phyloP scores from a whole-genome alignment of 2,113 vertebrate genomes.

The Glaucomys volans region DNA sequence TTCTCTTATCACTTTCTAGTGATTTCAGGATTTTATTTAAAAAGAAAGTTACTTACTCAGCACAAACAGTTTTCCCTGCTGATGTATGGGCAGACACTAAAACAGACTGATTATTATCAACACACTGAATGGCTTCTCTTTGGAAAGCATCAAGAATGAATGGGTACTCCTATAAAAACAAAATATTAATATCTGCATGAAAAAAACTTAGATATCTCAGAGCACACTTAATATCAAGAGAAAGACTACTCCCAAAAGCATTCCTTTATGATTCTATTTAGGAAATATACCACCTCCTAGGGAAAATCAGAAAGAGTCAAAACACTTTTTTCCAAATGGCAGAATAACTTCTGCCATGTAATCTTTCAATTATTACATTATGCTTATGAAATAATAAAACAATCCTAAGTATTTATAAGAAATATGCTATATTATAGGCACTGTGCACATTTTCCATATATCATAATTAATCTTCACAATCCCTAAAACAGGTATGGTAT shows the following conservation, averaged over 20 bases:
- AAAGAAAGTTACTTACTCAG: constrained; percentile 92
- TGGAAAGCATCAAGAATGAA: constrained; percentile 98
- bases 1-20: not conserved
- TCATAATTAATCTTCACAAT: not conserved
- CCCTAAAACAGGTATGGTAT: not conserved
- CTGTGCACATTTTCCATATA: not conserved
- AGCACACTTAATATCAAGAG: constrained; percentile 36
- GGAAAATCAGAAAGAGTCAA: not conserved
- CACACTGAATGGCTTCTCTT: constrained; percentile 96
- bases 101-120: constrained; percentile 99
- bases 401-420: constrained; percentile 31
- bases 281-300: not conserved
- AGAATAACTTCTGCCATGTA: not conserved
- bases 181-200: not conserved
- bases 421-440: not conserved
- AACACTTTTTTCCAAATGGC: not conserved
- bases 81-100: constrained; percentile 98
- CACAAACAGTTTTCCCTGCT: constrained; percentile 99
- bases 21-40: constrained; percentile 23
- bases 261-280: constrained; percentile 30
- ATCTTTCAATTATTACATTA: not conserved
- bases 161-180: constrained; percentile 93
- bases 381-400: not conserved
- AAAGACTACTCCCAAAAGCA: not conserved
- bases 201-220: not conserved